phyloP scores from a whole-genome alignment of 2,113 vertebrate species.

The Corvus moneduloides region DNA sequence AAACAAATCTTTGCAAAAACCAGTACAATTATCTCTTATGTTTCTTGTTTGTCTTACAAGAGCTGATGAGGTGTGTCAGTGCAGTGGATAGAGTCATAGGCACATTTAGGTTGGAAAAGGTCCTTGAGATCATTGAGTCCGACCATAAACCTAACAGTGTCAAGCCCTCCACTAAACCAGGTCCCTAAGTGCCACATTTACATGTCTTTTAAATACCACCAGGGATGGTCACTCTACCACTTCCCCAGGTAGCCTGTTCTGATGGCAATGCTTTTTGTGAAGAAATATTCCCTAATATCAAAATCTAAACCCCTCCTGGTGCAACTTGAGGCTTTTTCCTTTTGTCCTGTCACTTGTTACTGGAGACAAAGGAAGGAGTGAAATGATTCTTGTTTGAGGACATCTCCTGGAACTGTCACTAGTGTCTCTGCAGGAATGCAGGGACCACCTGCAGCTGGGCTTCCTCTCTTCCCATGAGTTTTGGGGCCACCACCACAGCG shows the following conservation, averaged over 20 bases:
- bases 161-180: neutral
- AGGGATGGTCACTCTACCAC: neutral
- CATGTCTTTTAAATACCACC: neutral
- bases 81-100: neutral
- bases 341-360: neutral
- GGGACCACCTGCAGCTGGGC: neutral
- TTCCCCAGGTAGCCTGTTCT: neutral
- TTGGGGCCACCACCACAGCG: neutral
- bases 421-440: neutral
- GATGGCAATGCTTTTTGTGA: neutral
- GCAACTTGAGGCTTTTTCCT: neutral
- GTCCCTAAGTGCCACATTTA: neutral
- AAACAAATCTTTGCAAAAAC: neutral
- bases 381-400: neutral
- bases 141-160: neutral
- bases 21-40: neutral
- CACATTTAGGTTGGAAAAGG: neutral
- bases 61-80: neutral
- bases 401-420: neutral
- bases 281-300: neutral
- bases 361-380: neutral
- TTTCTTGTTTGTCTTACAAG: neutral
- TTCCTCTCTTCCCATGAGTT: neutral
- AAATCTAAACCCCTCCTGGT: neutral
- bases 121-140: neutral